Evolutionary conservation across 1,140 invertebrate species (phyloP).

Genomic region (Hycleus cichorii): DNA sequence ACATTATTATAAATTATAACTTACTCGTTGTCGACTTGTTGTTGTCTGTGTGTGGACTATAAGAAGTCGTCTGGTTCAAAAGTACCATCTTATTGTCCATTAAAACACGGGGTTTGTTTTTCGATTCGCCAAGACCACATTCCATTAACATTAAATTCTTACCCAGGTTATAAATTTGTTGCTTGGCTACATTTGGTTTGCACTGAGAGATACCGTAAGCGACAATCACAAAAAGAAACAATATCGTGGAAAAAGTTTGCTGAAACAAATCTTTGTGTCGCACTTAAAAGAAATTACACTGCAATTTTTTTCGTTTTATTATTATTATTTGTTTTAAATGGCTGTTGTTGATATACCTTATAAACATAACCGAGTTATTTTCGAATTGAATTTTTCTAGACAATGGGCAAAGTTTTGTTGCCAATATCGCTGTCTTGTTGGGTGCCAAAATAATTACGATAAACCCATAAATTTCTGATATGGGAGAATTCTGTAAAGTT

Average conservation of each 20-base stretch:
- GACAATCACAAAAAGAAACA: conserved; percentile 6
- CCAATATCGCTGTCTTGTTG: too few species aligned
- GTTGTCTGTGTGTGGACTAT: conserved; percentile 7
- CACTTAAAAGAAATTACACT: conserved; percentile 13
- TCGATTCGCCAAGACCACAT: conserved; percentile 31
- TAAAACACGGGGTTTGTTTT: conserved; percentile 36
- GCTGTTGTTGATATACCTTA: too few species aligned
- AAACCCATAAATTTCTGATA: too few species aligned
- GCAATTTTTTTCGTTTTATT: too few species aligned
- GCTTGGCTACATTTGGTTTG: conserved; percentile 19
- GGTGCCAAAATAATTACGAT: too few species aligned
- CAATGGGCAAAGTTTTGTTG: too few species aligned
- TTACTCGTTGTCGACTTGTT: conserved; percentile 22
- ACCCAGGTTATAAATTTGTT: conserved; percentile 33
- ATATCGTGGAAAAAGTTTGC: conserved; percentile 1
- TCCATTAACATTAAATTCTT: conserved; percentile 35
- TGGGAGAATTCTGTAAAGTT: too few species aligned
- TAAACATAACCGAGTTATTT: too few species aligned
- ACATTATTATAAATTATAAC: conserved; percentile 35
- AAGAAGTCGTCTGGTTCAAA: conserved; percentile 35
- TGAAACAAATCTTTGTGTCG: conserved; percentile 17
- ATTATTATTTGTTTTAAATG: too few species aligned
- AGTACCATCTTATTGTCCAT: conserved; percentile 38
- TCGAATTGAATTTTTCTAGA: too few species aligned
- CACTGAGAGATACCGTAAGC: conserved; percentile 4